Base-by-base conservation (phyloP, 2,888 invertebrate genomes). In the Acronicta alni region DNA sequence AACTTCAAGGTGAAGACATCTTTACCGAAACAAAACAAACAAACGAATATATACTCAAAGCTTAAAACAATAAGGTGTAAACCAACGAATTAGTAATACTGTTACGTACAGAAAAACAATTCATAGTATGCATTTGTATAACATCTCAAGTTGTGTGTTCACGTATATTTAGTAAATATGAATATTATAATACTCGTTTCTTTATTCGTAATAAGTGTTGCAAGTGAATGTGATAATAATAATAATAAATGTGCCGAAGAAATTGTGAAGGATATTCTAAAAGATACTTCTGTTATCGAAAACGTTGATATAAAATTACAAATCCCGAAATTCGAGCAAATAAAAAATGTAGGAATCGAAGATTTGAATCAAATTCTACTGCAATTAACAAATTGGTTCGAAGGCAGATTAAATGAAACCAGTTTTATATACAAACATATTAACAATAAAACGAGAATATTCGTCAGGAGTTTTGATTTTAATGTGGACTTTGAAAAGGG, bases 91-190 rank as follows among this genome's bases (percentile, higher is more conserved):
- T 5, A 35, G 30, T 14, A 51, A 47, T 46, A 17, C 49, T 48
- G 43, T 68, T 66, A 56, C 49, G 46, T 61, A 66, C 30, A 71
- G 59, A 52, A 57, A 46, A 64, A 63, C 63, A 64, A 55, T 76
- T 74, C 59, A 61, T 72, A 67, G 57, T 72, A 68, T 84, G 85
- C 91, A 92, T 88, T 92, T 86, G 87, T 86, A 79, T 84, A 75
- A 72, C 73, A 80, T 69, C 85, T 63, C 70, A 83, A 84, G 67
- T 49, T 71, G 75, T 72, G 85, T 62, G 67, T 61, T 77, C 77
- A 90, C 91, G 91, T 86, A 74, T 85, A 79, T 77, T 75, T 75
- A 64, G 72, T 66, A 71, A 73, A 79, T 77, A 82, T 84, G 80
- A 75, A 72, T 64, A 72, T 70, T 68, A 80, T 82, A 67, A 77